Conservation (phyloP, 2,797 vertebrate species). For the Coracias cyanogaster region DNA sequence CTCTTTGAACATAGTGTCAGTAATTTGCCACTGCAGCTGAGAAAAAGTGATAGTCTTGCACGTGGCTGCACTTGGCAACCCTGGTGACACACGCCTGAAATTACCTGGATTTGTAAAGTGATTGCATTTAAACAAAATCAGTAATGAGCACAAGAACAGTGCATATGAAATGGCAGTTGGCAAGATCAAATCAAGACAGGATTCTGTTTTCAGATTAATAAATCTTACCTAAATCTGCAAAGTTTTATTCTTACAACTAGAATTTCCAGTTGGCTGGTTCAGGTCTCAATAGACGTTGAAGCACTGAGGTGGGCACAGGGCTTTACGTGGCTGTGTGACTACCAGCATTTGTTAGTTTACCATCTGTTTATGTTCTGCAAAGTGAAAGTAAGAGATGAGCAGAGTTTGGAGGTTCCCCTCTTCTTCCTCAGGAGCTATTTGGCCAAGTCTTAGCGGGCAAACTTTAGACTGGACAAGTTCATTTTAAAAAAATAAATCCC, state of each 20-base stretch:
- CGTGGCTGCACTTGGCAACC: neutral
- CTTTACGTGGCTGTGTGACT: neutral
- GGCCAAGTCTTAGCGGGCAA: neutral
- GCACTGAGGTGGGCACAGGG: no score
- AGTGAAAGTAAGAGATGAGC: neutral
- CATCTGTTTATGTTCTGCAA: neutral
- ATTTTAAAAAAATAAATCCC: neutral
- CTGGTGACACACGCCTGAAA: neutral
- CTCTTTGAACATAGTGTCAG: neutral
- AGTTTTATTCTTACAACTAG: neutral
- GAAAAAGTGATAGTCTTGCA: neutral
- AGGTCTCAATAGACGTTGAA: neutral
- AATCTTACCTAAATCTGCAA: neutral
- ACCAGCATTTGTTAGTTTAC: neutral
- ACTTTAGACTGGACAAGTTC: neutral
- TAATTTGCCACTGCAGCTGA: neutral
- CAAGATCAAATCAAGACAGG: neutral
- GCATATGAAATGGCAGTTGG: neutral
- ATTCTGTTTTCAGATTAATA: neutral
- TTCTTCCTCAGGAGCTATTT: neutral
- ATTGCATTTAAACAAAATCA: neutral
- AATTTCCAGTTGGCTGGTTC: neutral
- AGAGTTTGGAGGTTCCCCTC: neutral
- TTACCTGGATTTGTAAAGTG: neutral
- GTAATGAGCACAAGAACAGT: neutral